A percentile compares a stretch with the other conserved stretches of the same genome.
Evolutionary conservation across 2,888 invertebrate species (phyloP).

Genomic region (Epicampocera succincta): DNA sequence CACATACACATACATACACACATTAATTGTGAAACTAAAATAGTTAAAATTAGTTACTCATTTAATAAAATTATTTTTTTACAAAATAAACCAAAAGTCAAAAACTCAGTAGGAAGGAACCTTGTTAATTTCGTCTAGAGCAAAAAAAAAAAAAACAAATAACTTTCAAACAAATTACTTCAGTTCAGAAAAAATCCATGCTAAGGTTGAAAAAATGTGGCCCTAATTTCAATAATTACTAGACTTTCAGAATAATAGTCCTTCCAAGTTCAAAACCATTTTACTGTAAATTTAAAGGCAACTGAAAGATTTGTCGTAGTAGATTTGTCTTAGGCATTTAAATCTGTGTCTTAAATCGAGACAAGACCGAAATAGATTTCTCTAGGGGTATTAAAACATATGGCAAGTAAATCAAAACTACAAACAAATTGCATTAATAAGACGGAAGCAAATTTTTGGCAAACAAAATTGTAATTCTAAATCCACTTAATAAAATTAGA

Average conservation of each 20-base stretch:
- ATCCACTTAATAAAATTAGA: no score
- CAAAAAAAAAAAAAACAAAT: conserved; percentile 4
- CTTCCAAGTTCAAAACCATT: conserved; percentile 45
- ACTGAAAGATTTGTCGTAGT: no score
- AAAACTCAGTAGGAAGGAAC: conserved; percentile 28
- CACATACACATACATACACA: conserved; percentile 25
- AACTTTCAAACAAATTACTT: not conserved
- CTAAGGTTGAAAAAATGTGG: conserved; percentile 40
- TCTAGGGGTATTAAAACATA: no score
- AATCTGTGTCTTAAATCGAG: no score
- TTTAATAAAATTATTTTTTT: conserved; percentile 50
- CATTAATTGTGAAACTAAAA: conserved; percentile 15
- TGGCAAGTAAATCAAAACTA: no score
- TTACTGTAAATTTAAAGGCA: conserved; percentile 43
- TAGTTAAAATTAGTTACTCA: conserved; percentile 11
- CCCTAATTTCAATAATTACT: conserved; percentile 2
- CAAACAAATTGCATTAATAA: no score
- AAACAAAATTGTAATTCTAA: no score
- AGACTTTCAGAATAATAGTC: conserved; percentile 37
- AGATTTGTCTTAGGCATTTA: no score
- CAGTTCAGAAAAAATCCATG: conserved; percentile 55
- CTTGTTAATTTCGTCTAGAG: conserved; percentile 56
- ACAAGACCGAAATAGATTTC: no score
- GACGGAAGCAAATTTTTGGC: no score
- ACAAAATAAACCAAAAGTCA: conserved; percentile 15